Evolutionary conservation across 2,888 invertebrate genomes (phyloP).

Genomic region (Noctua pronuba): DNA sequence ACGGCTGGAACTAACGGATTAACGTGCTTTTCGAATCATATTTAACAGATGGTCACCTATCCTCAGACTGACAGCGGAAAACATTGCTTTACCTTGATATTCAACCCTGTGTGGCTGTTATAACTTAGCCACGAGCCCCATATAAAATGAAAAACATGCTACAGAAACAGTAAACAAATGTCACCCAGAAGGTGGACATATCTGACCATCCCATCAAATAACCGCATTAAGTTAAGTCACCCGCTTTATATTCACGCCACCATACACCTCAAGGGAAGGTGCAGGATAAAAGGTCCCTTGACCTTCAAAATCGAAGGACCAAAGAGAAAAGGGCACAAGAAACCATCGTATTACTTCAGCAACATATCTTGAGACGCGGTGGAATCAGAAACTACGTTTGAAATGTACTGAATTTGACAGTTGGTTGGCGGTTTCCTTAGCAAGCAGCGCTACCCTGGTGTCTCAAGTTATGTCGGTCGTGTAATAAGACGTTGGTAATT

Average conservation of each 20-base stretch:
- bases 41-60: not conserved
- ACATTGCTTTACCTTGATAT: not conserved
- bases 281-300: conserved; percentile 47
- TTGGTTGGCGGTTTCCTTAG: not conserved
- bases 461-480: not conserved
- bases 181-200: not conserved
- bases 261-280: conserved; percentile 58
- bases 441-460: not conserved
- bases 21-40: too few relatives aligned
- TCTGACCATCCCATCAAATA: conserved; percentile 20
- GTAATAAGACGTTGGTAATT: conserved; percentile 14
- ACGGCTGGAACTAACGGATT: too few relatives aligned
- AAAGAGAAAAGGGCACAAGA: conserved; percentile 38
- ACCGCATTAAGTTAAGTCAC: conserved; percentile 47
- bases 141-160: not conserved
- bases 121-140: not conserved
- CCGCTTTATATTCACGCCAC: conserved; percentile 56
- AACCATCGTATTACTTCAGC: conserved; percentile 21
- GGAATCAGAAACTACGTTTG: not conserved
- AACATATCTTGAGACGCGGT: conserved; percentile 2
- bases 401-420: not conserved
- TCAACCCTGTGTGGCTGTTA: not conserved
- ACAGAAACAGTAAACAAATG: not conserved
- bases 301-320: conserved; percentile 45
- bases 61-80: not conserved